phyloP scores from a whole-genome alignment of 1,140 invertebrate genomes.

The Drosophila elegans region DNA sequence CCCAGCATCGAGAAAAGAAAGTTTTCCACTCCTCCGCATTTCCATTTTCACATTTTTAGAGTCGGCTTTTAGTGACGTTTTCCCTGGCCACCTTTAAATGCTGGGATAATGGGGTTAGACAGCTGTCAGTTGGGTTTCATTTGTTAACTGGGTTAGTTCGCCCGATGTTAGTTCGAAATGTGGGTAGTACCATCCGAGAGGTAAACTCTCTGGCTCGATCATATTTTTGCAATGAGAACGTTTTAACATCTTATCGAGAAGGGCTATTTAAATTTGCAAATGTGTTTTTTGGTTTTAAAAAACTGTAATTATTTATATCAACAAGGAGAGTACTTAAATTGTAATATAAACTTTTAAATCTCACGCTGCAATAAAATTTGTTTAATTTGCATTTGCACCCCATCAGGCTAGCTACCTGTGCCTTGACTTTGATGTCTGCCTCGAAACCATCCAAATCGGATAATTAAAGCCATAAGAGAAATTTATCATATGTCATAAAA shows the following conservation, averaged over 20 bases:
- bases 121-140: constrained; percentile 42
- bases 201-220: not conserved
- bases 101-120: constrained; percentile 13
- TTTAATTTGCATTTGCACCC: not conserved
- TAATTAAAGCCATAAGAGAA: constrained; percentile 45
- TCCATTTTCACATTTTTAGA: constrained; percentile 23
- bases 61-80: constrained; percentile 38
- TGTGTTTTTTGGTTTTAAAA: not conserved
- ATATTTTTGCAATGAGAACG: no score
- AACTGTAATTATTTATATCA: not conserved
- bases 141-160: constrained; percentile 26
- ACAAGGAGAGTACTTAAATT: no score
- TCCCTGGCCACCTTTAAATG: constrained; percentile 8
- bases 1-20: constrained; percentile 20
- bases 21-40: constrained; percentile 32
- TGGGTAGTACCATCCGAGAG: not conserved
- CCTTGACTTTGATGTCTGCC: not conserved
- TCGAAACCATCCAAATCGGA: not conserved
- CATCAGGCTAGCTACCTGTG: not conserved
- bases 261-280: no score
- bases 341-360: no score
- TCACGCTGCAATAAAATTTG: not conserved
- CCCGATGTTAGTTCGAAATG: constrained; percentile 6
- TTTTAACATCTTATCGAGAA: no score
- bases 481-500: constrained; percentile 44